Base-by-base conservation (phyloP, 2,113 vertebrate genomes). In the Nycticryphes semicollaris region DNA sequence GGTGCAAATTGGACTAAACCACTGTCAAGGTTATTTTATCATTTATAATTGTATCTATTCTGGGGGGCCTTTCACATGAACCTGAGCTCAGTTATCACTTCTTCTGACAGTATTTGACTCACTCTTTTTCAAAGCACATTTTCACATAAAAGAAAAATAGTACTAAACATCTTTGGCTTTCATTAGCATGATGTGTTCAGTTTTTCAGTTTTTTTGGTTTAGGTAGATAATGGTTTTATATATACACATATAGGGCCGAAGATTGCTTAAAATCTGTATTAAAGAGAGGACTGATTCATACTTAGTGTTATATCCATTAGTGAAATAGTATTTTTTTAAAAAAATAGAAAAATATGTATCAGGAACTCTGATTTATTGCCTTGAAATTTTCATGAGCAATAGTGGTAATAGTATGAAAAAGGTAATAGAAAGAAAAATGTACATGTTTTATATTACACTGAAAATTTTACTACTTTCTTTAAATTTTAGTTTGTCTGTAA, bases 21-120 rank as follows among this genome's bases (percentile, higher is more conserved):
- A 82, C 33, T 86, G 72, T 73, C 53, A 91, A 81, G 56, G 45
- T 88, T 91, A 73, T 89, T 81, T 94, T 87, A 77, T 88, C 12
- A 76, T 91, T 95, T 88, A 47, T 50, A 81, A 88, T 81, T 97
- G 10, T 82, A 24, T 57, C 9, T 93, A 6, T 74, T 88, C 45
- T 75, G 37, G 16, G 14, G 20, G 33, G 14, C 5, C 51, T 89
- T 85, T 79, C 74, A 86, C 31, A 50, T 41, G 27, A 91, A 64
- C 14, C 12, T 85, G 53, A 82, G 39, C 19, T 85, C 31, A 77
- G 54, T 80, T 95, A 72, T 45, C 0, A 21, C 25, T 84, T 91
- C 37, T 78, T 75, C 22, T 23, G 43, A 17, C 21, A 84, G 12
- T 41, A 56, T 51, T 68, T 70, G 37, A 60, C 14, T 31, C 13